Evolutionary conservation across 2,113 vertebrate species (phyloP).

Genomic region (Paradoxurus hermaphroditus): DNA sequence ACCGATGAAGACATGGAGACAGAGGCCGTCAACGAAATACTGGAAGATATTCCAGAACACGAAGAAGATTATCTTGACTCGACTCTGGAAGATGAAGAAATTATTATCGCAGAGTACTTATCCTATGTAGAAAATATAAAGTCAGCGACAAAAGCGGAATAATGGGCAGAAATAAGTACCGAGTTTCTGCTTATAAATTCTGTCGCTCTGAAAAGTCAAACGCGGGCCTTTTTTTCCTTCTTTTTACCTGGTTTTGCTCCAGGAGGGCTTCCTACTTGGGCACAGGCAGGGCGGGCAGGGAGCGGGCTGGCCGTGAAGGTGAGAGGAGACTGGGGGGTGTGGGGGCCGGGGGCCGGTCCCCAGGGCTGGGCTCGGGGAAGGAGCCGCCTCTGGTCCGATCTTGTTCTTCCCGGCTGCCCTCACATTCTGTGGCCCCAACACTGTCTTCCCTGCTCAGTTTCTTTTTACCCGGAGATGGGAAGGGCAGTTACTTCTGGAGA

Average conservation of each 20-base stretch:
- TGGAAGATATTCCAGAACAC: conserved; percentile 94
- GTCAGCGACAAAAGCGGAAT: conserved; percentile 32
- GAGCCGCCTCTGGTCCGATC: not conserved
- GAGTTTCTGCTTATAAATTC: conserved; percentile 62
- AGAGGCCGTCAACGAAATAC: conserved; percentile 91
- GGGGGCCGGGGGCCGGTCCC: not conserved
- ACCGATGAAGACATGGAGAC: conserved; percentile 87
- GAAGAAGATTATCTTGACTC: conserved; percentile 98
- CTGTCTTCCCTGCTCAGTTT: not conserved
- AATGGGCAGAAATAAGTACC: not conserved
- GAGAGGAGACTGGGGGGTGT: not conserved
- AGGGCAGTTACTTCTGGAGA: not conserved
- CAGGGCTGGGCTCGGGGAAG: not conserved
- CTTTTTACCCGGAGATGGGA: not conserved
- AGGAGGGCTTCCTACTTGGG: not conserved
- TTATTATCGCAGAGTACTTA: conserved; percentile 89
- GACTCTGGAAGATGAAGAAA: conserved; percentile 93
- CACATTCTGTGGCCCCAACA: not conserved
- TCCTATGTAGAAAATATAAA: conserved; percentile 79
- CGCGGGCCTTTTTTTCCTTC: not conserved
- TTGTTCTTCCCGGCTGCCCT: not conserved
- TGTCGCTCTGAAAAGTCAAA: not conserved
- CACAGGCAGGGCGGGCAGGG: not conserved
- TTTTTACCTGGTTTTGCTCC: not conserved
- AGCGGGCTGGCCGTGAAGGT: not conserved